Evolutionary conservation across 35 echinoderm and acorn worm genomes (phyloP), one percentile per base, ranked within the genome.

Genomic region (Ophioderma brevispina): DNA sequence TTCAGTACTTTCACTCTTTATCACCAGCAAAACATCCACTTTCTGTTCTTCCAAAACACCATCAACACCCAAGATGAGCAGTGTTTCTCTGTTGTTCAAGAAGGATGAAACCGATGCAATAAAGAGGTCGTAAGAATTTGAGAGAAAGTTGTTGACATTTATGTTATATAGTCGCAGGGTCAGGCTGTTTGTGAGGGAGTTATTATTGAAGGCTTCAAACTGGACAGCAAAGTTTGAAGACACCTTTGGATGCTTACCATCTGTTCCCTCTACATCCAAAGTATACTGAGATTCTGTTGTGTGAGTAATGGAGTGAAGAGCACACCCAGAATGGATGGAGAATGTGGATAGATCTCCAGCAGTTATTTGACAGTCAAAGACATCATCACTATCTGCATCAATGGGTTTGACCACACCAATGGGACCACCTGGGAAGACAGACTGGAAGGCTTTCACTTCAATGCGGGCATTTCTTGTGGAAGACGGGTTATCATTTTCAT

Each of bases 401-500:
- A 91, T 93, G 2, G 97, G 97, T 78, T 87, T 82, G 13, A 92
- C 94, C 31, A 78, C 80, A 49, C 94, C 93, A 40, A 99, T 93
- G 0, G 85, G 28, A 19, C 97, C 97, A 43, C 97, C 97, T 35
- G 88, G 70, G 70, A 99, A 99, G 19, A 41, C 84, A 21, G 90
- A 90, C 43, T 95, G 82, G 64, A 87, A 95, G 18, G 87, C 80
- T 75, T 95, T 95, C 8, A 99, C 97, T 78, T 99, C 93, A 81
- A 99, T 99, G 14, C 88, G 77, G 55, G 93, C 97, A 79, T 95
- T 86, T 43, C 97, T 80, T 38, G 78, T 52, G 28, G 91, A 88
- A 0, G 97, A 99, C 2, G 90, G 87, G n/a, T 99, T 94, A 64
- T 99, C 97, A 39, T 99, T 99, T 40, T 90, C 78, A 64, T 99